Base-by-base conservation (phyloP, 37 sponge, comb jelly and placozoan species). In the Bolinopsis microptera region DNA sequence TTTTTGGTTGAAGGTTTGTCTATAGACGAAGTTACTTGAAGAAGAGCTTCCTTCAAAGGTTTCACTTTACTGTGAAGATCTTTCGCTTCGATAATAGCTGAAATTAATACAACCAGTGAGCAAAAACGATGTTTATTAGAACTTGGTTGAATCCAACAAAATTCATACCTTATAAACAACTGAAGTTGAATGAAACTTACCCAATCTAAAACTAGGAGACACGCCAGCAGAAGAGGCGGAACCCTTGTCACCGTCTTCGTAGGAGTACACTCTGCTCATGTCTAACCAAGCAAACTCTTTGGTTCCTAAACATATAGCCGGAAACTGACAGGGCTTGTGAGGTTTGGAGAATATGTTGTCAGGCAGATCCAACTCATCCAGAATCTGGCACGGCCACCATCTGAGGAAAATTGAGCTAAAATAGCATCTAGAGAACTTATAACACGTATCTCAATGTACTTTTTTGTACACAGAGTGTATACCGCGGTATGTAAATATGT, bases 341-440 rank as follows among this genome's bases (percentile, higher is more conserved):
- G 90, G 90, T 41, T 26, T 13, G 26, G 90, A 39, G 61, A 86
- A 86, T 86, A 86, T 86, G 90, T 86, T 86, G 61, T 86, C 90
- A 5, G 90, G 90, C 27, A 86, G 28, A 23, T 86, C 90, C n/a
- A 86, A 5, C 90, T 86, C 90, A 38, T 86, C 90, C 35, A 86
- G 25, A 2, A 86, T 26, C 22, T 86, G 90, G 61, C 90, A 86
- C 31, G 90, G 90, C 90, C 90, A 86, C 90, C 90, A 86, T 48
- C 90, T 86, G 37, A 34, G 3, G 74, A n/a, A n/a, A n/a, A n/a
- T n/a, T n/a, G n/a, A n/a, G n/a, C n/a, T n/a, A n/a, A n/a, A n/a
- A n/a, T n/a, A n/a, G n/a, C n/a, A n/a, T n/a, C n/a, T n/a, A n/a
- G n/a, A n/a, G n/a, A n/a, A n/a, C n/a, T n/a, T n/a, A n/a, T n/a